phyloP scores from a whole-genome alignment of 2,797 vertebrate species.

The Macropus fuliginosus region DNA sequence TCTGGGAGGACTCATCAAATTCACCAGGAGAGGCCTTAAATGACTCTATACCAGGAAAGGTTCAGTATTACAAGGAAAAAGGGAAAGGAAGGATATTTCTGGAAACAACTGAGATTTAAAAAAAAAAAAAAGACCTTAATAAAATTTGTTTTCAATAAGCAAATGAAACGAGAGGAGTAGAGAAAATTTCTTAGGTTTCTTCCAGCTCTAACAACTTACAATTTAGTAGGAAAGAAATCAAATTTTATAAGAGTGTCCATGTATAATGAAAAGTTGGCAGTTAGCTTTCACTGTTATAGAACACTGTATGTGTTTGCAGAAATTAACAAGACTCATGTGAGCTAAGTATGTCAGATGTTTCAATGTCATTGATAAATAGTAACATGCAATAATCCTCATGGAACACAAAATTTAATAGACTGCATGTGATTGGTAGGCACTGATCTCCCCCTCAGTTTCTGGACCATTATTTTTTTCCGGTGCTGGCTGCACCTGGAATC shows the following conservation, averaged over 20 bases:
- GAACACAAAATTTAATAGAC: background rate
- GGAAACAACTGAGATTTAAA: background rate
- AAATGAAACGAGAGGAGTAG: background rate
- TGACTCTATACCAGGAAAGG: background rate
- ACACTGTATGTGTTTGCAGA: constrained; percentile 37
- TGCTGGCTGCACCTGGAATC: background rate
- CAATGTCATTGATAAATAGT: background rate
- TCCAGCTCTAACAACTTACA: background rate
- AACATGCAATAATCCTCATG: background rate
- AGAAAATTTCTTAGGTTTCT: constrained; percentile 46
- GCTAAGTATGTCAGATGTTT: background rate
- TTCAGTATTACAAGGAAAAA: background rate
- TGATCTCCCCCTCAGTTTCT: background rate
- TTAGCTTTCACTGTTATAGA: constrained; percentile 18
- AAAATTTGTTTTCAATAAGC: background rate
- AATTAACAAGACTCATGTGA: constrained; percentile 37
- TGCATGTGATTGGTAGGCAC: background rate
- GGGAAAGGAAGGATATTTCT: background rate
- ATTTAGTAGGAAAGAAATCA: constrained; percentile 29
- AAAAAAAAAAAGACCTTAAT: background rate
- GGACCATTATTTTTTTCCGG: background rate
- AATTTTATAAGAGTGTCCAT: constrained; percentile 27
- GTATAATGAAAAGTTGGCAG: constrained; percentile 23
- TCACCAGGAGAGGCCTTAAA: background rate
- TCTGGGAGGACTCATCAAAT: background rate